Evolutionary conservation across 2,888 invertebrate genomes (phyloP), one percentile per base, ranked within the genome.

Genomic region (Drosophila suboccidentalis): DNA sequence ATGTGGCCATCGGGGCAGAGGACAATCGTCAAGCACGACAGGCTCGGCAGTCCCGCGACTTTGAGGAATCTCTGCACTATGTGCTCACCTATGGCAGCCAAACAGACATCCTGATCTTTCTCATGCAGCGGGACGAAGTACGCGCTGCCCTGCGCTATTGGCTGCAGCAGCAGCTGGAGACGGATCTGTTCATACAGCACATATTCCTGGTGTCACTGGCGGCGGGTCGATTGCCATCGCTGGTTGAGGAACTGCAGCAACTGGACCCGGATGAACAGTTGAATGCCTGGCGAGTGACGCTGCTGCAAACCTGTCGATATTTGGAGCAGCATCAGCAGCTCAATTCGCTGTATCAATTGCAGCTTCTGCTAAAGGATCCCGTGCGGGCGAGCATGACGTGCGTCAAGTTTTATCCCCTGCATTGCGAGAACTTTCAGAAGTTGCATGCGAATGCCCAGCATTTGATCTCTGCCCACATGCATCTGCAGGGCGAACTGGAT

Each of bases 41-140:
- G 26, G 34, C 55, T 26, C 55, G 62, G 5, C 69, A 80, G 26
- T 63, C 72, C 0, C 93, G 94, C 75, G 94, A 95, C 76, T 96
- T 96, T 82, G 95, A 95, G 69, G 98, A 98, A 92, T 97, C 97
- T 82, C 92, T 97, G 2, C 97, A 96, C 91, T 98, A 98, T 92
- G 93, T 98, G 3, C 94, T 94, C 3, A 95, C 95, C 67, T 98
- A 97, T 87, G 98, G 97, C 0, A 96, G 95, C 3, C 95, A 96
- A 86, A 93, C 94, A 0, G 95, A 96, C 10, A 94, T 96, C 60
- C 94, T 97, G 58, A 94, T 95, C 66, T 98, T 97, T 90, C 95
- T 96, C 78, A 94, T 97, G 80, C 95, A 95, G 65, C 95, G 97
- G 78, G 95, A 95, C 13, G 95, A 95, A 76, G 93, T 96, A 78